Evolutionary conservation across 2,888 invertebrate species (phyloP), one percentile per base, ranked within the genome.

Genomic region (Cristatella mucedo): DNA sequence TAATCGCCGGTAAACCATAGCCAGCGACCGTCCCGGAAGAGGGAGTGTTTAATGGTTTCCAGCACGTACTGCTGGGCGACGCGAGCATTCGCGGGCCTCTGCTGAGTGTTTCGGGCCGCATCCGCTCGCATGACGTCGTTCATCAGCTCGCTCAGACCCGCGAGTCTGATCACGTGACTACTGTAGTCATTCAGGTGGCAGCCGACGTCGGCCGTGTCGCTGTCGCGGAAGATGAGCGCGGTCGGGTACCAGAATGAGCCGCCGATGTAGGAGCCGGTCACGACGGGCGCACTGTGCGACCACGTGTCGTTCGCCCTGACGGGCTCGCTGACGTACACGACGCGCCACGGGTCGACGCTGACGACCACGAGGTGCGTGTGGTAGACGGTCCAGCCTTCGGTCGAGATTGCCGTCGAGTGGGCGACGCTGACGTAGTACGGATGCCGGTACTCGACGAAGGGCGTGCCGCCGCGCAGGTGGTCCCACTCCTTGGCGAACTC

Each of bases 181-280:
- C 44, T 46, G 40, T 40, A 41, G 44, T 52, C 52, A 38, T 49
- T 52, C 24, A 52, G 45, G 33, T 52, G 52, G 7, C 49, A 47
- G 11, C 52, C 51, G 19, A 52, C 41, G 7, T 41, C 37, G 3
- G 49, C 29, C 5, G 42, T 33, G 41, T 52, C 47, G 18, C 38
- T 33, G 21, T 36, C 32, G 36, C 50, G n/a, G 4, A 52, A 13
- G 7, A 52, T 46, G 2, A 50, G 39, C n/a, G 49, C 49, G 6
- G 50, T 51, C 1, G 52, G 51, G 29, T 50, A 52, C 11, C 51
- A 45, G 42, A 52, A 52, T 2, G 49, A 48, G 30, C 52, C 46
- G 21, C 50, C 49, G 13, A 52, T 52, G 41, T 44, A 52, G 6
- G 33, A 29, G 7, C 11, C 13, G 1, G 49, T 40, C 3, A 52